phyloP scores from a whole-genome alignment of 1,140 invertebrate species.

The Temnothorax longispinosus region DNA sequence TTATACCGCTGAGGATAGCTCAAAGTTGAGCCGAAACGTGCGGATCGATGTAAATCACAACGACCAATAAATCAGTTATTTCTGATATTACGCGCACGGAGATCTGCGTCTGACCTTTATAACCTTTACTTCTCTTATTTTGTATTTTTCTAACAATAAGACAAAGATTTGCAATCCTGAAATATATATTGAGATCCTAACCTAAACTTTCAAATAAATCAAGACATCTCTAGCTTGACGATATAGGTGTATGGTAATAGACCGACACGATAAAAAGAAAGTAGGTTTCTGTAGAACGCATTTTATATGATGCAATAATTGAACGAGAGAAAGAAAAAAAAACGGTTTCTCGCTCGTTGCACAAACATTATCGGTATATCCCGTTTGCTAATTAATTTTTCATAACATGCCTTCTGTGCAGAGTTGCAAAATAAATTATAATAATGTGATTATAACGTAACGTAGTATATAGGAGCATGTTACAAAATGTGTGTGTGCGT shows the following conservation, averaged over 20 bases:
- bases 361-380: background rate
- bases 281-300: background rate
- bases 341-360: background rate
- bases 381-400: background rate
- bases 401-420: background rate
- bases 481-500: background rate
- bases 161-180: background rate
- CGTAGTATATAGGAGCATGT: background rate
- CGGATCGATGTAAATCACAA: no score
- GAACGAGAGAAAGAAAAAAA: background rate
- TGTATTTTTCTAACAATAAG: background rate
- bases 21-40: no score
- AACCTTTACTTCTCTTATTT: background rate
- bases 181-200: background rate
- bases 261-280: background rate
- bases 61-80: no score
- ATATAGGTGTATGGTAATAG: background rate
- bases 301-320: slow-evolving; percentile 15
- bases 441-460: background rate
- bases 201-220: background rate
- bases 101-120: no score
- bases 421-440: background rate
- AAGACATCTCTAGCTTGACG: background rate
- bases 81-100: no score
- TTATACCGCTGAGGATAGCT: no score